Percentiles rank a stretch among this genome's conserved stretches.
phyloP scores from a whole-genome alignment of 2,888 invertebrate species.

The Drosophila dives region DNA sequence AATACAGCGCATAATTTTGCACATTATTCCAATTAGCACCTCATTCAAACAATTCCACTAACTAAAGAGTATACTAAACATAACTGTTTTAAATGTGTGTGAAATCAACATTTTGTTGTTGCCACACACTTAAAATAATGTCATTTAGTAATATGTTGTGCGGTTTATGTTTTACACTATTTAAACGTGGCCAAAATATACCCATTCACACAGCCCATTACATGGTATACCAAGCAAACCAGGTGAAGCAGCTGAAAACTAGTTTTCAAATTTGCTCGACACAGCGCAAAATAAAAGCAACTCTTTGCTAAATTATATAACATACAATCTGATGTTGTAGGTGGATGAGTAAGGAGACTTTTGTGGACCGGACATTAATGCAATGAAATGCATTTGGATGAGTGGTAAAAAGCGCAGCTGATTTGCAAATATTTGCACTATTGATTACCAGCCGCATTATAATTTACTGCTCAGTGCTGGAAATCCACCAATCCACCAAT shows the following conservation, averaged over 20 bases:
- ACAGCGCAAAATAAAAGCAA: conserved; percentile 56
- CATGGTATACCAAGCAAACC: conserved; percentile 8
- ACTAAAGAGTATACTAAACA: not conserved
- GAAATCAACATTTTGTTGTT: not conserved
- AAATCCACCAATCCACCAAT: not conserved
- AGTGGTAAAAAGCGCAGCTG: conserved; percentile 55
- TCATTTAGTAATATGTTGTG: not conserved
- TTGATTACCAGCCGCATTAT: conserved; percentile 71
- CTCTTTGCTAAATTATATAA: conserved; percentile 64
- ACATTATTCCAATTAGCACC: conserved; percentile 9
- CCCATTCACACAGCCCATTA: not conserved
- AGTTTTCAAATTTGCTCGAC: conserved; percentile 48
- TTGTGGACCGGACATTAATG: conserved; percentile 40
- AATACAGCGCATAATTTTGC: not conserved
- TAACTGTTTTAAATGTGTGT: not conserved
- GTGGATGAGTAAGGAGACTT: not conserved
- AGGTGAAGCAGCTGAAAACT: conserved; percentile 45
- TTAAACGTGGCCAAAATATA: not conserved
- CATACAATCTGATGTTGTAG: conserved; percentile 24
- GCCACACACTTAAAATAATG: not conserved
- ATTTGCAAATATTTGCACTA: conserved; percentile 75
- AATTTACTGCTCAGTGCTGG: conserved; percentile 39
- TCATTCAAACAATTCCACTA: not conserved
- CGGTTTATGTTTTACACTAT: not conserved
- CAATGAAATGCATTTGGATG: conserved; percentile 44